Base-by-base conservation (phyloP, 1,140 invertebrate species). In the Dendroctonus valens region DNA sequence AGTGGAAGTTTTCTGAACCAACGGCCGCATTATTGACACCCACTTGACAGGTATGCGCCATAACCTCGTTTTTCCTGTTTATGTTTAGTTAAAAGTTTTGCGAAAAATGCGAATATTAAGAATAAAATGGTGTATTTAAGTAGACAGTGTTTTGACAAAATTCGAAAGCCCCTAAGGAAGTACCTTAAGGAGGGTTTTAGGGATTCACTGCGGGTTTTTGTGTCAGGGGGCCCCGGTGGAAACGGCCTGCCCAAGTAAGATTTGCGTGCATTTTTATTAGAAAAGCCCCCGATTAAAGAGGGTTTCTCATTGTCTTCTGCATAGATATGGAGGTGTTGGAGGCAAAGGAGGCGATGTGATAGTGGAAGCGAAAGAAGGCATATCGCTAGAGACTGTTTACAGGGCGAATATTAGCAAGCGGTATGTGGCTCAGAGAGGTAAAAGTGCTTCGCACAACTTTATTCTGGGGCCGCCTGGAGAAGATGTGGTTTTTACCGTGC, bases 301-400 rank as follows among this genome's bases (percentile, higher is more conserved):
- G 12, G 0, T 44, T 50, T 39, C 37, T 14, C 26, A 49, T 60
- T 39, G 4, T 39, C 6, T 39, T n/a, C 7, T 11, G n/a, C 26
- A 38, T 74, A 94, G 94, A 70, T 93, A 86, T 79, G 93, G 92
- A 9, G 94, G 93, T 5, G 75, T 90, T 7, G 94, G 94, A 26
- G 94, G 94, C 0, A 85, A 86, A 77, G 94, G 94, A 12, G 94
- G 94, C 11, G 86, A 90, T 81, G 85, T 97, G 9, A 87, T 86
- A 74, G 79, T 91, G 12, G 75, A 86, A 41, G 90, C 87, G 0
- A 85, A 86, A 67, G 86, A 91, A 72, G 77, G 79, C 7, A 71
- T 85, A 3, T 85, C 81, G 44, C 78, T 94, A 5, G 79, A 80
- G 41, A 79, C 80, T 39, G 79, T 93, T 7, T 74, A 78, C 11